Evolutionary conservation across 2,113 vertebrate genomes (phyloP).

Genomic region (cattle (Bos taurus)): ARS-UCD2.0 NC_037340.1:9699001-9699500

Average conservation of each 20-base stretch:
- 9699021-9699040: background rate
- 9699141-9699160: background rate
- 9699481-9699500: background rate
- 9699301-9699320: background rate
- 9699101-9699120: background rate
- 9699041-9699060: background rate
- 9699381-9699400: background rate
- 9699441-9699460: background rate
- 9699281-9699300: background rate
- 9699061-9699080: background rate
- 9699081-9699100: background rate
- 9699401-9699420: background rate
- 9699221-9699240: background rate
- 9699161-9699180: background rate
- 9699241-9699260: background rate
- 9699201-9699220: background rate
- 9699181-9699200: background rate
- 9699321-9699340: background rate
- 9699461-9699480: background rate
- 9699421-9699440: background rate
- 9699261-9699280: background rate
- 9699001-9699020: background rate
- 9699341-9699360: background rate
- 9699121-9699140: background rate
- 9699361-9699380: background rate